A percentile compares a stretch with the other conserved stretches of the same genome.
Conservation (phyloP, 1,140 invertebrate genomes). For the Drosophila fuyamai region DNA sequence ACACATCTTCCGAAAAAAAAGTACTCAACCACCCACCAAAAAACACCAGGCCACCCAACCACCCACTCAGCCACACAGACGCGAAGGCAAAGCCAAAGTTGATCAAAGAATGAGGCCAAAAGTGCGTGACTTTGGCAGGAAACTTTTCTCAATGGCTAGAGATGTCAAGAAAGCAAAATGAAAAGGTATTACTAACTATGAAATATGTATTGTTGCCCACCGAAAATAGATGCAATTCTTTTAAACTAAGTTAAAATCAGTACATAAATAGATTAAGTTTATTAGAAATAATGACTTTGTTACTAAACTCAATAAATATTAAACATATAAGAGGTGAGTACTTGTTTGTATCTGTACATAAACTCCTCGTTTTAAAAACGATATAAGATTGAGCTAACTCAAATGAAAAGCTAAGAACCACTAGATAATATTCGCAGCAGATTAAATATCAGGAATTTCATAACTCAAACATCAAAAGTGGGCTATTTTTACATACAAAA, state of each 20-base stretch:
- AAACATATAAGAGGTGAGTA: no score
- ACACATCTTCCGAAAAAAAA: slow-evolving; percentile 1
- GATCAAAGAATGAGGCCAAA: slow-evolving; percentile 67
- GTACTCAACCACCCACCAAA: slow-evolving; percentile 2
- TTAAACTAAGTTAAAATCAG: no score
- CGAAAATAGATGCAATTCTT: no score
- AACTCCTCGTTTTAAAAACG: no score
- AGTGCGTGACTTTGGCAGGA: slow-evolving; percentile 66
- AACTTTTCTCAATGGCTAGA: slow-evolving; percentile 39
- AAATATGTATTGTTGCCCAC: neutral
- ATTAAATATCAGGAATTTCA: no score
- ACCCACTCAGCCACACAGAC: slow-evolving; percentile 9
- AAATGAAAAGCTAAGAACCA: no score
- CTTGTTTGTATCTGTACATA: no score
- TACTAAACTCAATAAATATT: no score
- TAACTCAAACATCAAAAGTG: neutral
- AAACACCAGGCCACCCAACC: neutral
- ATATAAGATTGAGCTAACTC: no score
- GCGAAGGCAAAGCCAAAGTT: slow-evolving; percentile 48
- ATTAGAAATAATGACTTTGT: no score
- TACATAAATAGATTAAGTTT: no score
- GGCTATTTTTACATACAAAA: no score
- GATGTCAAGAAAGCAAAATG: slow-evolving; percentile 12
- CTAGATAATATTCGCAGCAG: neutral
- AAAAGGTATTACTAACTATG: neutral